phyloP scores from a whole-genome alignment of 2,113 vertebrate genomes.

The Sturnus vulgaris region DNA sequence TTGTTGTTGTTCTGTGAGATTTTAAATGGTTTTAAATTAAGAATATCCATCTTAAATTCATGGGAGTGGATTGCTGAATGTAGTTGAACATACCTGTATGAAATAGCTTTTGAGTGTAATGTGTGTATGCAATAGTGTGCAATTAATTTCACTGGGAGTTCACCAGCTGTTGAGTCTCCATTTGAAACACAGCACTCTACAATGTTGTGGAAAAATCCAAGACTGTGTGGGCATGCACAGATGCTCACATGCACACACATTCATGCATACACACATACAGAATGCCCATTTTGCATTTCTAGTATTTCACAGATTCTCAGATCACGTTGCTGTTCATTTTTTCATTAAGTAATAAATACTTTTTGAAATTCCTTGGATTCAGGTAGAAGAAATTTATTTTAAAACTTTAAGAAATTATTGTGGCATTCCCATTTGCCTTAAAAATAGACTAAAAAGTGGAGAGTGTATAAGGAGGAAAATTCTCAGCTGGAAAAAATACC shows the following conservation, averaged over 20 bases:
- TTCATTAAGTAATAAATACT: neutral
- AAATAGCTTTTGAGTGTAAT: neutral
- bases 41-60: neutral
- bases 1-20: neutral
- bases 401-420: neutral
- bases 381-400: constrained; percentile 7
- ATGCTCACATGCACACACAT: rapidly evolving
- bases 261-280: rapidly evolving
- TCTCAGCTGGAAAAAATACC: constrained; percentile 14
- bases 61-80: neutral
- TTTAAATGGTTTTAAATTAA: neutral
- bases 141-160: neutral
- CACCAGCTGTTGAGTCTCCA: neutral
- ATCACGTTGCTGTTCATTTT: neutral
- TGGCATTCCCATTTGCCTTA: neutral
- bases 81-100: neutral
- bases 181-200: neutral
- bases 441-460: neutral
- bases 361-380: neutral
- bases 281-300: neutral
- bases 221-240: neutral
- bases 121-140: neutral
- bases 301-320: neutral
- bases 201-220: neutral
- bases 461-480: neutral